Percentiles rank a stretch among this genome's conserved stretches.
Conservation (phyloP, 2,888 invertebrate species). For the Oasisia sp. region DNA sequence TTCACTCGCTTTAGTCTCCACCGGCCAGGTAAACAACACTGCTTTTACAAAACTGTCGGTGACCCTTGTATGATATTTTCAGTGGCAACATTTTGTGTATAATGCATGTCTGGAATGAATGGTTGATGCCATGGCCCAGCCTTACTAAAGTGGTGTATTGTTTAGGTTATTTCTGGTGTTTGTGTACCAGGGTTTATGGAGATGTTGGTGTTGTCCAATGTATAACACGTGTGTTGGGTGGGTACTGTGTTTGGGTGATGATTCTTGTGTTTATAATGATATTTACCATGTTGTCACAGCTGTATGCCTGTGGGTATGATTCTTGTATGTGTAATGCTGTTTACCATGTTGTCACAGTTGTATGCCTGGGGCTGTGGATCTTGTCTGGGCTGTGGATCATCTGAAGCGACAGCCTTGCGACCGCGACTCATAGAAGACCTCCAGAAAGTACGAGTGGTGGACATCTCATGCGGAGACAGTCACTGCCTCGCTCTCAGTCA, state of each 20-base stretch:
- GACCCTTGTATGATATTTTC: not conserved
- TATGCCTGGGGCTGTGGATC: slow-evolving; percentile 75
- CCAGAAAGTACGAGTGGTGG: slow-evolving; percentile 69
- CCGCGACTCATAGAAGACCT: slow-evolving; percentile 72
- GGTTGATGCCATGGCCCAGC: no score
- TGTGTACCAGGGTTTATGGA: no score
- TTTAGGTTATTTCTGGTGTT: no score
- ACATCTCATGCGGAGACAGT: slow-evolving; percentile 73
- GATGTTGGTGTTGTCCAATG: no score
- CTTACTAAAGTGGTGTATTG: no score
- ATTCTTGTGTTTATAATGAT: no score
- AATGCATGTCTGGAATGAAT: not conserved
- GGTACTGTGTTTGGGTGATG: no score
- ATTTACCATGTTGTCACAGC: no score
- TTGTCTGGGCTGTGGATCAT: slow-evolving; percentile 71
- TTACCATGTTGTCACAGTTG: slow-evolving; percentile 60
- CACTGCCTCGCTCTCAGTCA: slow-evolving; percentile 74
- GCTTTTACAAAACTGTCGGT: not conserved
- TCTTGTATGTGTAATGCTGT: not conserved
- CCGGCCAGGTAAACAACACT: slow-evolving; percentile 68
- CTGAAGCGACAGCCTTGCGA: slow-evolving; percentile 70
- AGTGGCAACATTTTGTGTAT: not conserved
- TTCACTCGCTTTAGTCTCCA: slow-evolving; percentile 73
- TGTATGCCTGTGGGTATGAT: not conserved
- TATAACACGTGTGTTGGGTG: no score